phyloP scores from a whole-genome alignment of 2,797 vertebrate species.

The Chloroceryle amazona region DNA sequence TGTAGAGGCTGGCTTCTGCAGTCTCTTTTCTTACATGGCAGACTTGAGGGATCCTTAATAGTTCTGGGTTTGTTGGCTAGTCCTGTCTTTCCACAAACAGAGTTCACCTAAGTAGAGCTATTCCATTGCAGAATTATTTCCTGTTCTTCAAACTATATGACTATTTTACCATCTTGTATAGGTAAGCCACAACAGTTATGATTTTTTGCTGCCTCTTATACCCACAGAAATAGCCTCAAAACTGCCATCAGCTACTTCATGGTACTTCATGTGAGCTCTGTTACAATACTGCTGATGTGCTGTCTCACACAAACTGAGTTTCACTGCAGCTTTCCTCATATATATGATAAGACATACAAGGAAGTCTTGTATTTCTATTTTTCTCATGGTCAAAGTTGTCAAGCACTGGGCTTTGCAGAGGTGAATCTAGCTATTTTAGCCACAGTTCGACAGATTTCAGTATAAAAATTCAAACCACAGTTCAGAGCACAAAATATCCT shows the following conservation, averaged over 20 bases:
- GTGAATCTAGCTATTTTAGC: neutral
- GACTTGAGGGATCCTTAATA: neutral
- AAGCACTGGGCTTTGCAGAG: neutral
- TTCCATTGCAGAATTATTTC: neutral
- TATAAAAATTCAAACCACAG: neutral
- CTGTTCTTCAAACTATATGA: neutral
- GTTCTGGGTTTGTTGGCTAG: neutral
- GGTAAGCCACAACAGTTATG: neutral
- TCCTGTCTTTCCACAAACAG: neutral
- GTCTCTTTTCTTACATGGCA: neutral
- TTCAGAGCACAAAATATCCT: neutral
- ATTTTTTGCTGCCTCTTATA: neutral
- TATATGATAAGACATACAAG: fast-evolving
- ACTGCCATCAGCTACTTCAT: neutral
- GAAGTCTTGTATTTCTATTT: neutral
- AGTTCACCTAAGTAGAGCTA: neutral
- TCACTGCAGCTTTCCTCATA: neutral
- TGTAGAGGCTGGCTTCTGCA: neutral
- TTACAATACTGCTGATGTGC: neutral
- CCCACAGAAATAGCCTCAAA: neutral
- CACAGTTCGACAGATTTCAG: neutral
- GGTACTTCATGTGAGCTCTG: neutral
- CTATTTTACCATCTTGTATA: neutral
- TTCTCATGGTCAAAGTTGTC: neutral
- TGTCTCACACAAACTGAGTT: neutral